Evolutionary conservation across 1,140 invertebrate species (phyloP), one percentile per base, ranked within the genome.

Genomic region (Anoplolepis gracilipes): DNA sequence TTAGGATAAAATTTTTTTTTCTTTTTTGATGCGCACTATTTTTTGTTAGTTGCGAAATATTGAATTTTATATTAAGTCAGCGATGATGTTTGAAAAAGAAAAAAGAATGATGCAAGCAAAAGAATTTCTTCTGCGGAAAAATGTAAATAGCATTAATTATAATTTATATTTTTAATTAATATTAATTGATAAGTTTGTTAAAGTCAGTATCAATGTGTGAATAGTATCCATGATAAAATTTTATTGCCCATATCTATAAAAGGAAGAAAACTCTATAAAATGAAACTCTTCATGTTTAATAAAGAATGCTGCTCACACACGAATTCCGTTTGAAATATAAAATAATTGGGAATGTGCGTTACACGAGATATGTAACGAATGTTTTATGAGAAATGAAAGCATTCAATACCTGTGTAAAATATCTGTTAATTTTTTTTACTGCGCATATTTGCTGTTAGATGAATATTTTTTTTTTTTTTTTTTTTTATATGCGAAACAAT

Each of bases 341-440:
- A 82, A 82, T 73, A 82, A 82, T 72, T 39, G 53, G 67, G 36
- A 59, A 73, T 70, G 16, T 28, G 25, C 33, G 49, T 46, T 42
- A 59, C 36, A 59, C 36, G 49, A 73, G 28, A 82, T n/a, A n/a
- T 33, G 46, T 79, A 55, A 30, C 62, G 53, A 7, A 73, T 82
- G 33, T 73, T 72, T 59, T 30, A 16, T n/a, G 30, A 53, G 13
- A 82, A 82, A 82, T 59, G 22, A 72, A 73, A 57, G 8, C 36
- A 33, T 73, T 61, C 36, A n/a, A 28, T 46, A 82, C 6, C 13
- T 61, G 7, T 7, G 13, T 73, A 30, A 82, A 82, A 82, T 59
- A 73, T 42, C 49, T 19, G n/a, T 22, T 5, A 79, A 57, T 11
- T 79, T 55, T 55, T 78, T 25, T 13, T 13, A 57, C 1, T 8